Evolutionary conservation across 1,140 invertebrate genomes (phyloP).

Genomic region (Nasonia longicornis): DNA sequence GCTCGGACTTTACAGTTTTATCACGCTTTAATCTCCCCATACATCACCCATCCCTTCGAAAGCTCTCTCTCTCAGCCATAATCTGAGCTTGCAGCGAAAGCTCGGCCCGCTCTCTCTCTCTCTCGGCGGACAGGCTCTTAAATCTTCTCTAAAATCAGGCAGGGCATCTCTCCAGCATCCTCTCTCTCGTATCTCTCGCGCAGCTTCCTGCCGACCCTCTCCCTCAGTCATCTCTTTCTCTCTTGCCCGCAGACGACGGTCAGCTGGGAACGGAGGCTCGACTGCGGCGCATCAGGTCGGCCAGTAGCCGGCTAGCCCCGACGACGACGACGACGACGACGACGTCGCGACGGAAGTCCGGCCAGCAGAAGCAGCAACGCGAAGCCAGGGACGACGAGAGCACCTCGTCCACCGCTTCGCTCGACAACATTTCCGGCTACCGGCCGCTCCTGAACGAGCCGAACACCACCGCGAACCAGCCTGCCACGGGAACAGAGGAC

Average conservation of each 20-base stretch:
- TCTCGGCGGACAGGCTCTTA: not conserved
- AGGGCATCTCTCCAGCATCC: not conserved
- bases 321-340: slow-evolving; percentile 46
- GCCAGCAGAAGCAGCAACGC: slow-evolving; percentile 10
- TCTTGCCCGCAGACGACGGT: slow-evolving; percentile 51
- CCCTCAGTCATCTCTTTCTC: not conserved
- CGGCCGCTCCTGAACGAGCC: slow-evolving; percentile 53
- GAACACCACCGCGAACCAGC: slow-evolving; percentile 46
- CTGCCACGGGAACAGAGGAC: slow-evolving; percentile 45
- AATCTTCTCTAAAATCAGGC: not conserved
- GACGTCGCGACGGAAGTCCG: slow-evolving; percentile 34
- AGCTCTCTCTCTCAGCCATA: not conserved
- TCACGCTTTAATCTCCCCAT: not conserved
- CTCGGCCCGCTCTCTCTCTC: no score
- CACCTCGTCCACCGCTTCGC: slow-evolving; percentile 57
- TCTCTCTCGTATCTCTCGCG: no score
- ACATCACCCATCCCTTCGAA: not conserved
- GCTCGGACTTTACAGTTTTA: not conserved
- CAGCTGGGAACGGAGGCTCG: slow-evolving; percentile 73
- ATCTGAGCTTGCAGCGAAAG: no score
- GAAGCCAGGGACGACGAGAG: slow-evolving; percentile 23
- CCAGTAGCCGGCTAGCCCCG: slow-evolving; percentile 58
- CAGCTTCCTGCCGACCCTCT: not conserved
- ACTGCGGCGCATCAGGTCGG: slow-evolving; percentile 72
- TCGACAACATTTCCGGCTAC: slow-evolving; percentile 56